Evolutionary conservation across 2,888 invertebrate genomes (phyloP).

Genomic region (Corythucha ciliata): DNA sequence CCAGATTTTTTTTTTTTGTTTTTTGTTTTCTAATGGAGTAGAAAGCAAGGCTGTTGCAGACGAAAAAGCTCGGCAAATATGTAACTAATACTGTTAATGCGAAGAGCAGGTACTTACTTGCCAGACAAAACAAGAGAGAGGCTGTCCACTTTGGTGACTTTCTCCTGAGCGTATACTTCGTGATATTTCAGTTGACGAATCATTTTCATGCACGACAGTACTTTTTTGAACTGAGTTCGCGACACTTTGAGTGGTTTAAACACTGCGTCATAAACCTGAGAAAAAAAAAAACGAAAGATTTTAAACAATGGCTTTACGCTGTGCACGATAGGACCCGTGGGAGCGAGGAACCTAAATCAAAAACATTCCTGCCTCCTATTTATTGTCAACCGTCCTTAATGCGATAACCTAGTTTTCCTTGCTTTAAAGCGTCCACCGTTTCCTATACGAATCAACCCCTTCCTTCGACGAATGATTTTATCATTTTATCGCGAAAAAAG

Average conservation of each 20-base stretch:
- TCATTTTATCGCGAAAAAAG: too few species aligned
- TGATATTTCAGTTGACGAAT: constrained; percentile 71
- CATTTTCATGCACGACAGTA: constrained; percentile 71
- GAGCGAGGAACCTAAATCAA: too few species aligned
- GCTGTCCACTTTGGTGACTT: constrained; percentile 77
- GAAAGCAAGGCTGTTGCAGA: too few species aligned
- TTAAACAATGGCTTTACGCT: too few species aligned
- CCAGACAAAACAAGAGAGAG: constrained; percentile 75
- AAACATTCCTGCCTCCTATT: too few species aligned
- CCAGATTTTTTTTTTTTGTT: neutral
- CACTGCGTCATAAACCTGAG: constrained; percentile 66
- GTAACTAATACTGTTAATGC: neutral
- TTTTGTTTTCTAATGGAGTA: neutral
- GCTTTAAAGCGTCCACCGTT: too few species aligned
- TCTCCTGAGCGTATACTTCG: constrained; percentile 79
- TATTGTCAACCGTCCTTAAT: too few species aligned
- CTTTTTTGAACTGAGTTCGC: constrained; percentile 68
- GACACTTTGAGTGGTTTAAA: constrained; percentile 76
- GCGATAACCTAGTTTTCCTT: too few species aligned
- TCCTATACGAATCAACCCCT: too few species aligned
- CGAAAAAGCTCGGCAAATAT: neutral
- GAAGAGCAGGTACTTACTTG: constrained; percentile 67
- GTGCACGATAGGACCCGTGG: too few species aligned
- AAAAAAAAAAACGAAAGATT: too few species aligned
- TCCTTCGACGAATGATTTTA: too few species aligned